phyloP scores from a whole-genome alignment of 2,113 vertebrate genomes.

The Seriola quinqueradiata region DNA sequence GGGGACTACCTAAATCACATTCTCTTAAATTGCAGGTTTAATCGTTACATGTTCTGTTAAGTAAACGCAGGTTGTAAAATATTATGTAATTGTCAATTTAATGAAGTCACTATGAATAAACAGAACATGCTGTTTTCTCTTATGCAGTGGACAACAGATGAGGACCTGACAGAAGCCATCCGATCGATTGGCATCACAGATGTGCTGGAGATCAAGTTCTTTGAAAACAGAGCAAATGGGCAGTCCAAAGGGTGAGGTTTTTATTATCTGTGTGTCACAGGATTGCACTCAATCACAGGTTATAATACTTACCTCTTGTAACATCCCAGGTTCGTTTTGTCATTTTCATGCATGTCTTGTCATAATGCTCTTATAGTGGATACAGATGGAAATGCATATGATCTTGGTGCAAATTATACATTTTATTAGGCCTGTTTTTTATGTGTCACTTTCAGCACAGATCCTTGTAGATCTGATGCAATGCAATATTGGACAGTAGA shows the following conservation, averaged over 20 bases:
- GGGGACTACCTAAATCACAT: not conserved
- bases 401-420: not conserved
- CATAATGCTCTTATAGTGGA: not conserved
- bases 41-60: not conserved
- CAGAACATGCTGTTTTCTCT: slow-evolving; percentile 12
- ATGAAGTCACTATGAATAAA: not conserved
- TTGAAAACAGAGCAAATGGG: slow-evolving; percentile 99
- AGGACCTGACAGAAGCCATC: slow-evolving; percentile 98
- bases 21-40: not conserved
- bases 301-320: not conserved
- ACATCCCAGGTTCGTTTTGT: not conserved
- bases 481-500: not conserved
- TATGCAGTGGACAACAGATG: slow-evolving; percentile 98
- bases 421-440: not conserved
- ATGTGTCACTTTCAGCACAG: not conserved
- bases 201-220: slow-evolving; percentile 99
- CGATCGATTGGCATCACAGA: slow-evolving; percentile 96
- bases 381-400: not conserved
- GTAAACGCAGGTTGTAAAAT: not conserved
- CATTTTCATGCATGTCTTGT: not conserved
- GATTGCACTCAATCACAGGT: not conserved
- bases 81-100: not conserved
- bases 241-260: slow-evolving; percentile 95
- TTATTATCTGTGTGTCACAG: not conserved
- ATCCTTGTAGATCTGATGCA: not conserved